Evolutionary conservation across 2,113 vertebrate genomes (phyloP).

Genomic region (Chionis minor): DNA sequence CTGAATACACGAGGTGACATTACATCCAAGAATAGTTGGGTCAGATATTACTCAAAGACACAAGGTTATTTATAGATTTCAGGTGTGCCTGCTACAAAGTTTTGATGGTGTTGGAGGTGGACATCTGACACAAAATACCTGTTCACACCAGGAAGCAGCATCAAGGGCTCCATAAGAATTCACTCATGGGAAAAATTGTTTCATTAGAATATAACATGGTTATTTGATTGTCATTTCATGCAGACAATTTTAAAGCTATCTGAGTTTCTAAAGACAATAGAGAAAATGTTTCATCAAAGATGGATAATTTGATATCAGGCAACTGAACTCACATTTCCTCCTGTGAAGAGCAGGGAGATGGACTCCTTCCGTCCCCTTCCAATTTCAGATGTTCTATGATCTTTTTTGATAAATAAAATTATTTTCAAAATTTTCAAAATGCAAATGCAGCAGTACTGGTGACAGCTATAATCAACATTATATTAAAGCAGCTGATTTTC

Average conservation of each 20-base stretch:
- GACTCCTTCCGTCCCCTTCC: neutral
- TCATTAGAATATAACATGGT: neutral
- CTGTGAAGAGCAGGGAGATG: neutral
- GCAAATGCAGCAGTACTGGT: neutral
- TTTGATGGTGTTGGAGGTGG: neutral
- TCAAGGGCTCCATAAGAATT: neutral
- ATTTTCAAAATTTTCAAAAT: neutral
- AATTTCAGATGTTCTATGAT: neutral
- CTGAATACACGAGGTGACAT: neutral
- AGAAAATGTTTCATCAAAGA: neutral
- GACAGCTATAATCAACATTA: neutral
- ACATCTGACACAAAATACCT: neutral
- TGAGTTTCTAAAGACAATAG: neutral
- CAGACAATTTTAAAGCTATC: neutral
- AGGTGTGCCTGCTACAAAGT: neutral
- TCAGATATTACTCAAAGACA: neutral
- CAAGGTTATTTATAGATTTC: neutral
- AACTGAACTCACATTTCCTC: neutral
- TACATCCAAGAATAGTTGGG: neutral
- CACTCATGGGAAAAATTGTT: neutral
- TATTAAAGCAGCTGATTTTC: neutral
- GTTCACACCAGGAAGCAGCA: neutral
- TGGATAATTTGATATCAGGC: neutral
- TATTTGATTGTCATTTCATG: neutral
- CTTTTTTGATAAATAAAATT: neutral